Evolutionary conservation across 2,888 invertebrate genomes (phyloP).

Genomic region (Nudaria mundana): DNA sequence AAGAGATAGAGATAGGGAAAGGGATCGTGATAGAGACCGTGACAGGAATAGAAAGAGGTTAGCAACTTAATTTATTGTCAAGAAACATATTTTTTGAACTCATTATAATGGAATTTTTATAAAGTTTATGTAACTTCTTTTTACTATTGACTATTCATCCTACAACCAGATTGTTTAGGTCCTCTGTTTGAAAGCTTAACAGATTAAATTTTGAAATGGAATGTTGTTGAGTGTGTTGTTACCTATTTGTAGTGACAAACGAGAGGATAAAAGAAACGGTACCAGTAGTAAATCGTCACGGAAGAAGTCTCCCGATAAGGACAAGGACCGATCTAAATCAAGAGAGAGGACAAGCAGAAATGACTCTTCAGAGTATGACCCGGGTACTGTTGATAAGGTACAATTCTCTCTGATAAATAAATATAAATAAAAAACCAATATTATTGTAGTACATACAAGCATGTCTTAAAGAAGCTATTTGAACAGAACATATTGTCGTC

Average conservation of each 20-base stretch:
- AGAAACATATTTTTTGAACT: too few relatives aligned
- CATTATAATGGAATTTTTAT: too few relatives aligned
- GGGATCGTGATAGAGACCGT: slow-evolving; percentile 28
- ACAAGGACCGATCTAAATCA: slow-evolving; percentile 77
- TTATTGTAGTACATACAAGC: too few relatives aligned
- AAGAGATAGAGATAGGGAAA: slow-evolving; percentile 33
- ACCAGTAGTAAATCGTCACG: slow-evolving; percentile 81
- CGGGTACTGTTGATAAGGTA: slow-evolving; percentile 88
- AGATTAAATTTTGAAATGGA: too few relatives aligned
- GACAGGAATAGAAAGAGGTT: slow-evolving; percentile 28
- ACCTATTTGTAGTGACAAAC: slow-evolving; percentile 66
- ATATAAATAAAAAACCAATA: too few relatives aligned
- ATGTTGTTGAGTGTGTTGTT: neutral
- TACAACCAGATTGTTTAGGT: too few relatives aligned
- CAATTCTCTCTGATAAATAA: too few relatives aligned
- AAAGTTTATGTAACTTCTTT: too few relatives aligned
- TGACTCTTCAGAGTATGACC: slow-evolving; percentile 85
- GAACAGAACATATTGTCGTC: too few relatives aligned
- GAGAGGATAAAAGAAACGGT: slow-evolving; percentile 84
- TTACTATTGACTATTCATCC: too few relatives aligned
- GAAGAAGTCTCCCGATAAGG: slow-evolving; percentile 70
- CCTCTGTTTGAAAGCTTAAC: too few relatives aligned
- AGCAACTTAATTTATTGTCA: neutral
- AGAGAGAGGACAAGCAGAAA: slow-evolving; percentile 81
- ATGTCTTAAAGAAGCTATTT: too few relatives aligned